Base-by-base conservation (phyloP, 1,140 invertebrate species). In the Mamestra configurata region DNA sequence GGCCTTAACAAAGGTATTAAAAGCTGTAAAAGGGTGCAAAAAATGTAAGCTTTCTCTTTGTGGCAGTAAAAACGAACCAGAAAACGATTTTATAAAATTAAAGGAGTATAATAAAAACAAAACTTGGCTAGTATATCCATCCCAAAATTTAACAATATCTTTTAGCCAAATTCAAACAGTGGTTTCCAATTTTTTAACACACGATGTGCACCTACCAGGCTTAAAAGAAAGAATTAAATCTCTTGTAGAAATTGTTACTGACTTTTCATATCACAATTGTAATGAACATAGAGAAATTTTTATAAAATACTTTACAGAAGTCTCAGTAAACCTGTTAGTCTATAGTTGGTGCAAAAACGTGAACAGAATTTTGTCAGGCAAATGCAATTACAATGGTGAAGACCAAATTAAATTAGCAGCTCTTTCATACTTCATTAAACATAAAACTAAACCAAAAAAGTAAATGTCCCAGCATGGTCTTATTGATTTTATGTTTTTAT, bases 81-180 rank as follows among this genome's bases (percentile, higher is more conserved):
- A n/a, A 51, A 51, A 51, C n/a, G 18, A 51, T 51, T 51, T 51
- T 51, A 18, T 51, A 51, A 51, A 51, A 7, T 51, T 18, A 51
- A 51, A 51, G 49, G 49, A 51, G 49, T 40, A 40, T 40, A 40
- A 40, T 40, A 40, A 40, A 40, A 40, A 40, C 8, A 51, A 51
- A 51, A 51, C 49, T 51, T 51, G 49, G 49, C 49, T 51, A 51
- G 49, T 51, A 51, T 51, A 51, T 51, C 15, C 49, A 51, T 51
- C 49, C 7, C 15, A 51, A 51, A 51, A 51, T 51, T 3, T 51
- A 18, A 18, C 49, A 51, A 18, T 18, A 51, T 51, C 49, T 51
- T 51, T 51, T 51, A 51, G 49, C 49, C 49, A 51, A 5, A 51
- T 51, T n/a, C 49, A 51, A 51, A 18, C 49, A 18, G 49, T 51